Evolutionary conservation across 2,888 invertebrate species (phyloP).

Genomic region (Synergus laeviventris): DNA sequence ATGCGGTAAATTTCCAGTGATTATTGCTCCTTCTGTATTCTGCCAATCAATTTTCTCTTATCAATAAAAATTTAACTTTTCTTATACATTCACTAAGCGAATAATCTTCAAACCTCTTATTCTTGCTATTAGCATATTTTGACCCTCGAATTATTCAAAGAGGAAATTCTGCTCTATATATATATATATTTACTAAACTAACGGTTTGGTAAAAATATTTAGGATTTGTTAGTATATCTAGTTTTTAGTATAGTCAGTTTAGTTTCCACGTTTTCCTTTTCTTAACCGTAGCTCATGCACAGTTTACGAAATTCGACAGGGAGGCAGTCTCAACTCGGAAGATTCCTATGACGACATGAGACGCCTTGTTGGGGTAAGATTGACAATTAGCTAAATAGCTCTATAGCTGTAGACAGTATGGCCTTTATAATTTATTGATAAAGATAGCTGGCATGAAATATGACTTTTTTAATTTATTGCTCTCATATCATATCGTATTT

Average conservation of each 20-base stretch:
- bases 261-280: neutral
- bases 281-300: neutral
- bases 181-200: no score
- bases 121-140: no score
- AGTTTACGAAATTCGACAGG: conserved; percentile 73
- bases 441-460: neutral
- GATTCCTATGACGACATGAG: conserved; percentile 83
- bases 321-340: conserved; percentile 81
- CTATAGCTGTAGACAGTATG: neutral
- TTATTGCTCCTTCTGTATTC: no score
- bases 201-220: neutral
- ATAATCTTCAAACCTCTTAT: no score
- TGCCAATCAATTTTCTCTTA: no score
- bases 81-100: no score
- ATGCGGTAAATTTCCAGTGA: no score
- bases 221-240: neutral
- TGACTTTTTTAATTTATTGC: no score
- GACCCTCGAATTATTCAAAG: no score
- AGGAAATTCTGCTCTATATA: no score
- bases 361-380: conserved; percentile 80
- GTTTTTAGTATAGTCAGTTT: neutral
- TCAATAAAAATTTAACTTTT: no score
- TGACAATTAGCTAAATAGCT: neutral
- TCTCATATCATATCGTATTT: no score
- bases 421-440: neutral